These are phyloP conservation scores for Orycteropus afer DNA, from an alignment of 2,113 vertebrate genomes.

Conservation along the genomic window DNA sequence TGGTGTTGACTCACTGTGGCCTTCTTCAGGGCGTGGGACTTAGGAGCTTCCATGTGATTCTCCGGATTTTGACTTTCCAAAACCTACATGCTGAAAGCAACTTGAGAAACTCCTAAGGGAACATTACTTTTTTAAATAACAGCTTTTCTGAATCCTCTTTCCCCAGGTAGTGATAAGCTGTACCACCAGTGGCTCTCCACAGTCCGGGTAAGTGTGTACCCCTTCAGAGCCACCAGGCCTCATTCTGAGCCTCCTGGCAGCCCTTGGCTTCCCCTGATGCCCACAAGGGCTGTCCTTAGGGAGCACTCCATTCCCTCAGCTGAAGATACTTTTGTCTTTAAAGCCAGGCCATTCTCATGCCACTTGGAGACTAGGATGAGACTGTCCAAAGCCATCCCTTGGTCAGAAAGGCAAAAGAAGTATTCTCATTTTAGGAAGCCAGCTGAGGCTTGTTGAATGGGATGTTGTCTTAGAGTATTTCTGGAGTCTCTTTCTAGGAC, in stretches of 20 bases:
- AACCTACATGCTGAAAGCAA: background rate
- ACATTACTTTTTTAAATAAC: background rate
- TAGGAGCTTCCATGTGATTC: background rate
- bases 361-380: background rate
- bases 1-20: background rate
- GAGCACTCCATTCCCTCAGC: background rate
- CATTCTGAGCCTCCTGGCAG: background rate
- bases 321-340: constrained; percentile 45
- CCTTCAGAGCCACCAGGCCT: background rate
- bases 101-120: background rate
- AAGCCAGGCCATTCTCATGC: background rate
- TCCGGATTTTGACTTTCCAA: background rate
- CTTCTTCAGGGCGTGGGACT: background rate
- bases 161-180: constrained; percentile 94
- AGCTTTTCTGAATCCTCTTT: constrained; percentile 60
- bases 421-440: background rate
- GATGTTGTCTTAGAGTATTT: constrained; percentile 12
- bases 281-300: background rate
- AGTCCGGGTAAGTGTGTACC: constrained; percentile 92
- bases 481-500: background rate
- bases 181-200: constrained; percentile 99
- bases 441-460: background rate
- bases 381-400: background rate
- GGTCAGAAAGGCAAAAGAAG: background rate
- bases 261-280: background rate